These are phyloP conservation scores for Henicopernis longicauda DNA, from an alignment of 2,113 vertebrate species.

Conservation along the genomic window DNA sequence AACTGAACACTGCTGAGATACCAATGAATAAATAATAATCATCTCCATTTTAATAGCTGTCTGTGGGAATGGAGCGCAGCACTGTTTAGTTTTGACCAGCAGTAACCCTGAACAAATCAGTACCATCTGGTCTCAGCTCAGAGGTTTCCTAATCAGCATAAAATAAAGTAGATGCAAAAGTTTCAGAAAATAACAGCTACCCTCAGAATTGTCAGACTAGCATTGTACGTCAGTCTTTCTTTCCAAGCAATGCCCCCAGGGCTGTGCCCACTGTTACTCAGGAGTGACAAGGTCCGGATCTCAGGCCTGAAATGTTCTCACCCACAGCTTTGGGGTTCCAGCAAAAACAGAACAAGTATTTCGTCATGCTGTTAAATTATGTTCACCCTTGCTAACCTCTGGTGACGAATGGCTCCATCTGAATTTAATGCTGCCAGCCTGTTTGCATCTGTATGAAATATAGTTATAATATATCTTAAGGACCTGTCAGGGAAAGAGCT, in stretches of 20 bases:
- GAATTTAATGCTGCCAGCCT: slow-evolving; percentile 21
- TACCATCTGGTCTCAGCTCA: slow-evolving; percentile 26
- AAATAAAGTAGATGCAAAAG: slow-evolving; percentile 6
- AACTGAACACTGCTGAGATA: neutral
- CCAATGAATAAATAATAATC: neutral
- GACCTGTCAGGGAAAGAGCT: neutral
- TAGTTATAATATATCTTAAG: slow-evolving; percentile 17
- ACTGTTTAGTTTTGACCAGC: neutral
- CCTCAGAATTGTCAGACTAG: neutral
- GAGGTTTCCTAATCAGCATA: neutral
- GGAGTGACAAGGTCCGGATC: neutral
- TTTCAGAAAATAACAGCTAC: neutral
- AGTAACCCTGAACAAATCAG: slow-evolving; percentile 31
- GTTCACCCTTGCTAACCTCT: neutral
- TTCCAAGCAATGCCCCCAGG: neutral
- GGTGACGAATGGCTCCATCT: neutral
- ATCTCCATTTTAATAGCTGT: neutral
- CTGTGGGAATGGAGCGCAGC: neutral
- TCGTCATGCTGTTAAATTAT: neutral
- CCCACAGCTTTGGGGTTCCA: neutral
- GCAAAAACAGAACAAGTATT: slow-evolving; percentile 19
- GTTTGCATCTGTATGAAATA: slow-evolving; percentile 20
- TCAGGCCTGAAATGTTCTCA: neutral
- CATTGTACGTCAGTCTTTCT: neutral
- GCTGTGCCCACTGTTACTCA: neutral